A percentile compares a stretch with the other conserved stretches of the same genome.
These are phyloP conservation scores for Gerris lacustris DNA, from an alignment of 2,888 invertebrate species.

Conservation along the genomic window DNA sequence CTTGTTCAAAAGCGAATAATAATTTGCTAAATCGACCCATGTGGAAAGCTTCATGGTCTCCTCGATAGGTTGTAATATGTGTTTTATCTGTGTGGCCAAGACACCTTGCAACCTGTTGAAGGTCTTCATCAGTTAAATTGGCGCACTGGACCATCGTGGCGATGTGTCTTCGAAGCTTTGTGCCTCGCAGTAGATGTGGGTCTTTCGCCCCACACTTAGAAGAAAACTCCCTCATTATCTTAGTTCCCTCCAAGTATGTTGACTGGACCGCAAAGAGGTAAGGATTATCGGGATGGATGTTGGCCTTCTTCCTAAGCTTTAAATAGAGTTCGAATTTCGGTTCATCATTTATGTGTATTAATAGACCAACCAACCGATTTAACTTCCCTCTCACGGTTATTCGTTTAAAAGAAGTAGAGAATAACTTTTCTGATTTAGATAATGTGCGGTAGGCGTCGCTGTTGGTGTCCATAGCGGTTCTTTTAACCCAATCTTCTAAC, in stretches of 20 bases:
- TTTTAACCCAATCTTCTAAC: slow-evolving; percentile 12
- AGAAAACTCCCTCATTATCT: slow-evolving; percentile 13
- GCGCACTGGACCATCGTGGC: slow-evolving; percentile 7
- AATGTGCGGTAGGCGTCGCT: slow-evolving; percentile 16
- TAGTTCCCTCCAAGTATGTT: slow-evolving; percentile 7
- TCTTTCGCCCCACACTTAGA: slow-evolving; percentile 8
- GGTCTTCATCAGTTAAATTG: slow-evolving; percentile 12
- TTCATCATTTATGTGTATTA: slow-evolving; percentile 11
- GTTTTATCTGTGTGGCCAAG: slow-evolving; percentile 15
- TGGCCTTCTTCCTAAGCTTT: not conserved
- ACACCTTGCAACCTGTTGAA: not conserved
- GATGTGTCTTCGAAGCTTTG: slow-evolving; percentile 8
- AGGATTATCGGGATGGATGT: not conserved
- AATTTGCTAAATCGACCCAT: not conserved
- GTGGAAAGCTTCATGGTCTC: not conserved
- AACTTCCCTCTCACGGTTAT: slow-evolving; percentile 15
- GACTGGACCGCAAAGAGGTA: not conserved
- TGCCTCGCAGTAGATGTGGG: slow-evolving; percentile 14
- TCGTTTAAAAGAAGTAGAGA: slow-evolving; percentile 13
- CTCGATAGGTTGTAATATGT: not conserved
- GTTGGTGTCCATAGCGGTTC: slow-evolving; percentile 10
- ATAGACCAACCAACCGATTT: slow-evolving; percentile 9
- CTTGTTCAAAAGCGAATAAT: not conserved
- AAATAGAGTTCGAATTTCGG: slow-evolving; percentile 7
- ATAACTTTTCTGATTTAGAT: slow-evolving; percentile 12